A percentile compares a stretch with the other conserved stretches of the same genome.
These are phyloP conservation scores for Heliconius sara DNA, from an alignment of 2,888 invertebrate genomes.

Conservation along the genomic window DNA sequence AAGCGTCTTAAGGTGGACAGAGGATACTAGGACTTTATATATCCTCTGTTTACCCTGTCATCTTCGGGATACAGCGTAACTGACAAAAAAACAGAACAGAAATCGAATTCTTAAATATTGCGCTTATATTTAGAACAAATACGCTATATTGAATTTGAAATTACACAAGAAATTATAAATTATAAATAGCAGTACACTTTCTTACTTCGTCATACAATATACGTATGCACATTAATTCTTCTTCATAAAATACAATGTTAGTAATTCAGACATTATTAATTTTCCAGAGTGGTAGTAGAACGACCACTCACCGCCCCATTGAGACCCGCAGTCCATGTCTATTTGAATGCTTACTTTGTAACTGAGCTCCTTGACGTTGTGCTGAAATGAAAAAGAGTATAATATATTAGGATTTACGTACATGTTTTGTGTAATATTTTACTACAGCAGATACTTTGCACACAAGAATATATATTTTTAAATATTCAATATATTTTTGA, in stretches of 20 bases:
- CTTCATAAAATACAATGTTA: conserved; percentile 14
- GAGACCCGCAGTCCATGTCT: conserved; percentile 11
- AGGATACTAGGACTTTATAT: no score
- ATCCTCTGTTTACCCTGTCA: no score
- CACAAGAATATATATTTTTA: background rate
- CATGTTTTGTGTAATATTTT: background rate
- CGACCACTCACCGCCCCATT: background rate
- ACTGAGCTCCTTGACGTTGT: conserved; percentile 5
- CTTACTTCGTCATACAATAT: background rate
- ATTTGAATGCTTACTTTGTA: conserved; percentile 20
- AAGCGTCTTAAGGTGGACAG: no score
- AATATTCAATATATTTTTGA: no score
- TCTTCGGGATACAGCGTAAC: no score
- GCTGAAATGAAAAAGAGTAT: conserved; percentile 1
- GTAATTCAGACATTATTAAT: conserved; percentile 11
- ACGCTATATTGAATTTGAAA: no score
- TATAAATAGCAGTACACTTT: background rate
- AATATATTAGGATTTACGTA: background rate
- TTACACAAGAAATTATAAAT: no score
- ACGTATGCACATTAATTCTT: background rate
- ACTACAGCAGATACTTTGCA: background rate
- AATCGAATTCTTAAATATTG: no score
- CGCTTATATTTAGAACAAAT: no score
- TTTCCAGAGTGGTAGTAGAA: conserved; percentile 16
- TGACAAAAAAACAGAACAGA: no score